Conservation (phyloP, 1,140 invertebrate genomes). For the Bilobella aurantiaca region DNA sequence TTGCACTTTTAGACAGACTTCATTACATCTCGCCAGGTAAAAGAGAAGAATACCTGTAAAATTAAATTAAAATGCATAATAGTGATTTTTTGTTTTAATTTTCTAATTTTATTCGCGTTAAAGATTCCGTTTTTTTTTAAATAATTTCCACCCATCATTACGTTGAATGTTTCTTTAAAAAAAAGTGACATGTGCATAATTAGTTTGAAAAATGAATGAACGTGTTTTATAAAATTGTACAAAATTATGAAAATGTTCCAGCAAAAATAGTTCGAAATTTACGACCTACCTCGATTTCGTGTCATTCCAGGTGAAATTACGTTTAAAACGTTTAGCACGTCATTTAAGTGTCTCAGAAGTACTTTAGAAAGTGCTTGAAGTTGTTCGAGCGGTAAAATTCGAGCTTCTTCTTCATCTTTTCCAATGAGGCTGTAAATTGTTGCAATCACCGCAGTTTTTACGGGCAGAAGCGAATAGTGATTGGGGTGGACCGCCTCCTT, state of each 20-base stretch:
- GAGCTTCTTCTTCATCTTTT: neutral
- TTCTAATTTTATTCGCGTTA: neutral
- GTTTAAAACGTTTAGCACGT: neutral
- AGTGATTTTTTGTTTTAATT: neutral
- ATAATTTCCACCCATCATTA: no score
- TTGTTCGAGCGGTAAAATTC: neutral
- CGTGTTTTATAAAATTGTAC: no score
- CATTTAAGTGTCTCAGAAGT: neutral
- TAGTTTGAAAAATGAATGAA: neutral
- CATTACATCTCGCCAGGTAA: neutral
- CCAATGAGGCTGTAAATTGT: neutral
- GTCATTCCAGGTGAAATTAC: neutral
- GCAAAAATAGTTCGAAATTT: no score
- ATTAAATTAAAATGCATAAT: neutral
- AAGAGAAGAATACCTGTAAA: neutral
- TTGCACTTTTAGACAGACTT: neutral
- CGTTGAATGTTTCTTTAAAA: no score
- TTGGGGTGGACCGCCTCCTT: slow-evolving; percentile 8
- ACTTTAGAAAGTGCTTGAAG: neutral
- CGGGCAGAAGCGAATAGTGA: slow-evolving; percentile 13
- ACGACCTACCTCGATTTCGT: neutral
- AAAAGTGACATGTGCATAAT: neutral
- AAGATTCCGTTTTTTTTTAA: no score
- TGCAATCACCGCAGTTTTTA: slow-evolving; percentile 3
- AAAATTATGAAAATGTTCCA: no score